These are phyloP conservation scores for Sussaba pulchella DNA, from an alignment of 2,888 invertebrate species.

Conservation along the genomic window DNA sequence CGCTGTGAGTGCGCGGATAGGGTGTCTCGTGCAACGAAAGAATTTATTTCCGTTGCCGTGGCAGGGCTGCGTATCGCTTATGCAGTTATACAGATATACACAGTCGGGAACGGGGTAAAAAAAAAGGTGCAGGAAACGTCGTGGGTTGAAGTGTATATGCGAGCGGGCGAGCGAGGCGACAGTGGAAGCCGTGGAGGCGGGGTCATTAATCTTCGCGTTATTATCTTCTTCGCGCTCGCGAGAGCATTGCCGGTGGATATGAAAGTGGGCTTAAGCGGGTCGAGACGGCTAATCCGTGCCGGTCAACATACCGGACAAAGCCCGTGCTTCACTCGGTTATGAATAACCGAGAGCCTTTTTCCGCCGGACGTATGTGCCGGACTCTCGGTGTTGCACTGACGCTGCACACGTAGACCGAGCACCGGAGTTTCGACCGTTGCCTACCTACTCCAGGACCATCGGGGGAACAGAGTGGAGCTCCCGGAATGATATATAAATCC, in stretches of 20 bases:
- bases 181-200: conserved; percentile 24
- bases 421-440: conserved; percentile 10
- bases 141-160: conserved; percentile 50
- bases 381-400: conserved; percentile 16
- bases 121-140: conserved; percentile 37
- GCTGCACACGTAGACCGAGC: conserved; percentile 9
- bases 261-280: conserved; percentile 60
- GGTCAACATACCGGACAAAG: conserved; percentile 74
- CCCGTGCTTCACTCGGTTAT: conserved; percentile 56
- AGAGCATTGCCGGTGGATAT: conserved; percentile 62
- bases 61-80: conserved; percentile 25
- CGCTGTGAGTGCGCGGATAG: conserved; percentile 32
- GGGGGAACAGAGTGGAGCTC: conserved; percentile 40
- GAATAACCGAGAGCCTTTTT: conserved; percentile 63
- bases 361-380: conserved; percentile 30
- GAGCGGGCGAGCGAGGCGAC: conserved; percentile 42
- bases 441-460: conserved; percentile 31
- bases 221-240: conserved; percentile 64
- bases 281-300: conserved; percentile 71
- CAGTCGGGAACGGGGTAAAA: neutral
- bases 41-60: conserved; percentile 43
- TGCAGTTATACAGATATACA: conserved; percentile 3
- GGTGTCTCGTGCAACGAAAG: conserved; percentile 33
- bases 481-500: conserved; percentile 59
- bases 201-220: conserved; percentile 66